Conservation (phyloP, 1,140 invertebrate genomes). For the Spodoptera litura region DNA sequence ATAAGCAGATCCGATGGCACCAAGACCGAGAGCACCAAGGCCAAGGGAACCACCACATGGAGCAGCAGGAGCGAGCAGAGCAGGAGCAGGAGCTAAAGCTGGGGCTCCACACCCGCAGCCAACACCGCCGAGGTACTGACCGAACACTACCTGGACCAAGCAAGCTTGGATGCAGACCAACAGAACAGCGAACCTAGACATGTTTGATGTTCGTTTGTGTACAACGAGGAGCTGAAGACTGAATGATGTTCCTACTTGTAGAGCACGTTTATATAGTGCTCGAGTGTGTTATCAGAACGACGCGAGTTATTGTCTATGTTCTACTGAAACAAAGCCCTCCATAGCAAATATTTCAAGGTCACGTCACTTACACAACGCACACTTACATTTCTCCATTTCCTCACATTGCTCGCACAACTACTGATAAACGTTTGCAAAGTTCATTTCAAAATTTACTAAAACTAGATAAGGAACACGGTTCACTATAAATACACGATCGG, state of each 20-base stretch:
- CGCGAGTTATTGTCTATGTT: neutral
- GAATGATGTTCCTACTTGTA: neutral
- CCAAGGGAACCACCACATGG: too few species aligned
- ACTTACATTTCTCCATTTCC: conserved; percentile 3
- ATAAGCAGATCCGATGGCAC: too few species aligned
- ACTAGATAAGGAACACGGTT: conserved; percentile 24
- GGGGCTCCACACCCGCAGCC: neutral
- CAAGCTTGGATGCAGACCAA: conserved; percentile 65
- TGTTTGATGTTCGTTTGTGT: conserved; percentile 45
- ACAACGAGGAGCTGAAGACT: too few species aligned
- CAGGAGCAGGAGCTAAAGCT: neutral
- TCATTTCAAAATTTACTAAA: conserved; percentile 11
- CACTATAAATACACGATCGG: conserved; percentile 9
- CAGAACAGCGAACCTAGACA: conserved; percentile 61
- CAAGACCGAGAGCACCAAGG: neutral
- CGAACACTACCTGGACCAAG: conserved; percentile 59
- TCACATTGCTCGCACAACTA: neutral
- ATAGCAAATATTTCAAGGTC: neutral
- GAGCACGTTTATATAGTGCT: conserved; percentile 8
- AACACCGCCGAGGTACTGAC: neutral
- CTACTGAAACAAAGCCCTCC: neutral
- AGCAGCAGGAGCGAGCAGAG: too few species aligned
- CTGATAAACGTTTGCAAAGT: conserved; percentile 10
- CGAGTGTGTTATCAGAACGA: neutral
- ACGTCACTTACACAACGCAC: neutral